Base-by-base conservation (phyloP, 2,113 vertebrate genomes). In the Clinocottus analis region DNA sequence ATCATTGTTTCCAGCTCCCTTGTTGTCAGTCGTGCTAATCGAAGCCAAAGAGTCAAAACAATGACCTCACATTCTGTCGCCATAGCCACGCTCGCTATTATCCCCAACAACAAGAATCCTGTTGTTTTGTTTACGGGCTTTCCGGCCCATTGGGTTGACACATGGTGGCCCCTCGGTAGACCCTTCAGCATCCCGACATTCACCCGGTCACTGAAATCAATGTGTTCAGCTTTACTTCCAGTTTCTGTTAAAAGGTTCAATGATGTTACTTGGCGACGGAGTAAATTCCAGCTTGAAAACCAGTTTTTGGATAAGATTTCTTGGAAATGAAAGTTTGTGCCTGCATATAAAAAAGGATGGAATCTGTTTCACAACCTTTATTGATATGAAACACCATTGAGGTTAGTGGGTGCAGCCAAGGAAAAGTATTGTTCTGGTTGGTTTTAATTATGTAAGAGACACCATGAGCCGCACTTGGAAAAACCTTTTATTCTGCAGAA, bases 201-300 rank as follows among this genome's bases (percentile, higher is more conserved):
- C 55, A 41, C 41, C 75, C 43, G 29, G 68, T 77, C 39, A 16
- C 78, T 71, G 35, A 76, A n/a, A 79, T 75, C 49, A 61, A 35
- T 58, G 79, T 63, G 73, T 76, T 76, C 37, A 70, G 62, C 21
- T 0, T 27, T 1, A 19, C 45, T 85, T 78, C 68, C 59, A 51
- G 45, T 84, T 65, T 78, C 85, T 88, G 72, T 61, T 87, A 77
- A 59, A 87, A 71, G 76, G 82, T 80, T 81, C 72, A 87, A 39
- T 67, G 70, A 77, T 77, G 72, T 68, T 77, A 60, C 41, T 75
- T 80, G 86, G 84, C 72, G 51, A 67, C 27, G 59, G 71, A 61
- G 33, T 12, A 0, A 39, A 72, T 64, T 83, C 68, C 66, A 74
- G 55, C 39, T 67, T 75, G 49, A 79, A 78, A 83, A 81, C 58